Percentiles rank a stretch among this genome's conserved stretches.
Conservation (phyloP, 2,113 vertebrate species). For the Pangasianodon gigas region DNA sequence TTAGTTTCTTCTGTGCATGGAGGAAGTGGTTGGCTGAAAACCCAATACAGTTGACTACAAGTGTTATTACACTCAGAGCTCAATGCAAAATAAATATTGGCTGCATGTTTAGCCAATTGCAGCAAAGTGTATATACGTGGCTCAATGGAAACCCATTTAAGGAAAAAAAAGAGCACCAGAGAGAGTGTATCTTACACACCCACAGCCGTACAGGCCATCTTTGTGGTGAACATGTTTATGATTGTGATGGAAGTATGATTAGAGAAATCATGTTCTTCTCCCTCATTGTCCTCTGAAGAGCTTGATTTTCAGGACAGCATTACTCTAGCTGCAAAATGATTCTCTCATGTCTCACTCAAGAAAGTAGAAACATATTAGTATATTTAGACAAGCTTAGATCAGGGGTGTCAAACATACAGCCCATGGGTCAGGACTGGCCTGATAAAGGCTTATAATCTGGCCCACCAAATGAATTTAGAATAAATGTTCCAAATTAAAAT, state of each 20-base stretch:
- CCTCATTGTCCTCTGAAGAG: background rate
- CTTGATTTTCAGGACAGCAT: background rate
- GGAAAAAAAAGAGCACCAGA: slow-evolving; percentile 3
- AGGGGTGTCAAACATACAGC: background rate
- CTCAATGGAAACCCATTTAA: slow-evolving; percentile 2
- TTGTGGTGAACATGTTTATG: slow-evolving; percentile 6
- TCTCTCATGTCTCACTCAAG: background rate
- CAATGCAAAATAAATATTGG: slow-evolving; percentile 26
- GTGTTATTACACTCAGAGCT: background rate
- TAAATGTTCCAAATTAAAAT: background rate
- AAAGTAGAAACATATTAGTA: background rate
- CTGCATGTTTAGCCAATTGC: slow-evolving; percentile 6
- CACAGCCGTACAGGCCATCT: background rate
- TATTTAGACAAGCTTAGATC: background rate
- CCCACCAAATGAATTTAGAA: background rate
- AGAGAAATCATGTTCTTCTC: background rate
- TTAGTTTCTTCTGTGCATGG: background rate
- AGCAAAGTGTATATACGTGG: slow-evolving; percentile 1
- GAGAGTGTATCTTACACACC: background rate
- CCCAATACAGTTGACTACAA: background rate
- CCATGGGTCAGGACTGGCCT: background rate
- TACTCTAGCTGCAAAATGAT: background rate
- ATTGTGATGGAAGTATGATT: slow-evolving; percentile 27
- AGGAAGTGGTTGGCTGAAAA: background rate
- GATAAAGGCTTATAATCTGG: background rate